Base-by-base conservation (phyloP, 2,888 invertebrate species). In the Cabera pusaria region DNA sequence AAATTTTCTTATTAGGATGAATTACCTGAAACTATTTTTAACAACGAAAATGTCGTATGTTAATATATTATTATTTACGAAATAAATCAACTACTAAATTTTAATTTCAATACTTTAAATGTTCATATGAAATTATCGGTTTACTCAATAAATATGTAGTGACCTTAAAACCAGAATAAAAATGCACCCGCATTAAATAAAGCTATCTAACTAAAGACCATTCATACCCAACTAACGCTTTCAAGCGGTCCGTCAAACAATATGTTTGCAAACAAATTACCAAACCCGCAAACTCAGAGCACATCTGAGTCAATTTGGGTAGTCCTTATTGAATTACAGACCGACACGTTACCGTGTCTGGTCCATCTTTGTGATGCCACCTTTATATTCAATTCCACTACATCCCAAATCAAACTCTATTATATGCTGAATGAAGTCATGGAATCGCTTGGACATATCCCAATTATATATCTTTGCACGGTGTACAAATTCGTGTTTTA, bases 301-400 rank as follows among this genome's bases (percentile, higher is more conserved):
- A 72, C 82, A 84, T 86, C 79, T 70, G 73, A 83, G 77, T 82
- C 82, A 84, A 85, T 83, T 85, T 83, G 70, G 82, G 78, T 69
- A 73, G 75, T 72, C 82, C 79, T 86, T 83, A 86, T 85, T 85
- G 78, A 85, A 83, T 86, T 84, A 85, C 79, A 72, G 64, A 63
- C 81, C 73, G 68, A 77, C 83, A 84, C 82, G 73, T 85, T 82
- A 77, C 76, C 62, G 61, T 47, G 53, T 56, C 63, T 57, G 56
- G 66, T 61, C 63, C 61, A 61, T 57, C 44, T 29, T 42, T 51
- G 50, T 55, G 59, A 56, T 31, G 22, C 23, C 40, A 24, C 27
- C 28, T 43, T 20, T 26, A 37, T 38, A 35, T 29, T 37, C 11
- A 6, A 17, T 39, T 12, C 6, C 18, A 3, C 10, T 6, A 7